A percentile compares a stretch with the other conserved stretches of the same genome.
Conservation (phyloP, 2,888 invertebrate genomes). For the Artemia sinica region DNA sequence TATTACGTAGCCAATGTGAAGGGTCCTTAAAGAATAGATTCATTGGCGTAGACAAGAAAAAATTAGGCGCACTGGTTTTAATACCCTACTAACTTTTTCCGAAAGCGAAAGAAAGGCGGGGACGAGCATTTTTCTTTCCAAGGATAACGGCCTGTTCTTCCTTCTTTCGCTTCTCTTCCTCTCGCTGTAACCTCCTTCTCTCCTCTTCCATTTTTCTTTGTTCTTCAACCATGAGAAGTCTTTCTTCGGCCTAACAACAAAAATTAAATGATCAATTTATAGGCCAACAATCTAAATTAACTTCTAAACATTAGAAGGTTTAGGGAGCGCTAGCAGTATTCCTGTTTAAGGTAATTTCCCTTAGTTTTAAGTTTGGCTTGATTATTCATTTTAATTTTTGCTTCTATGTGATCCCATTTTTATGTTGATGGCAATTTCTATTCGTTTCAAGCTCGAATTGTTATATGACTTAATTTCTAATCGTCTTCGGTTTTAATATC, state of each 20-base stretch:
- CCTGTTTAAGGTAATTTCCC: too few relatives aligned
- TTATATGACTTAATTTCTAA: too few relatives aligned
- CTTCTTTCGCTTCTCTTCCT: slow-evolving; percentile 75
- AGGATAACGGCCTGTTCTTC: slow-evolving; percentile 92
- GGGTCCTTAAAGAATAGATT: too few relatives aligned
- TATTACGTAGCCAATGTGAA: too few relatives aligned
- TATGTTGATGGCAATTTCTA: too few relatives aligned
- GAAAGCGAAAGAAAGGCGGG: slow-evolving; percentile 77
- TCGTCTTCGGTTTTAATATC: too few relatives aligned
- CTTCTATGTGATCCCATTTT: too few relatives aligned
- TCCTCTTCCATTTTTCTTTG: slow-evolving; percentile 91
- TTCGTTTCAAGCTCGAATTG: too few relatives aligned
- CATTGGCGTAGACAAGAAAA: too few relatives aligned
- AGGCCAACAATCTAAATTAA: neutral
- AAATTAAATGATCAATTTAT: neutral
- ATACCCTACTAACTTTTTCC: slow-evolving; percentile 41
- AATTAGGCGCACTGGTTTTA: neutral
- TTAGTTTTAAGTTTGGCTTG: too few relatives aligned
- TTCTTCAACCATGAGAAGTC: slow-evolving; percentile 88
- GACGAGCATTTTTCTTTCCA: slow-evolving; percentile 90
- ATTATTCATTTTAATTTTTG: too few relatives aligned
- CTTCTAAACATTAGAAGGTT: neutral
- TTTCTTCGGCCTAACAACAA: slow-evolving; percentile 68
- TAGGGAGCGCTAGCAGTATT: too few relatives aligned
- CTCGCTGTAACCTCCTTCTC: slow-evolving; percentile 73